Evolutionary conservation across 2,888 invertebrate genomes (phyloP).

Genomic region (Idaea straminata): DNA sequence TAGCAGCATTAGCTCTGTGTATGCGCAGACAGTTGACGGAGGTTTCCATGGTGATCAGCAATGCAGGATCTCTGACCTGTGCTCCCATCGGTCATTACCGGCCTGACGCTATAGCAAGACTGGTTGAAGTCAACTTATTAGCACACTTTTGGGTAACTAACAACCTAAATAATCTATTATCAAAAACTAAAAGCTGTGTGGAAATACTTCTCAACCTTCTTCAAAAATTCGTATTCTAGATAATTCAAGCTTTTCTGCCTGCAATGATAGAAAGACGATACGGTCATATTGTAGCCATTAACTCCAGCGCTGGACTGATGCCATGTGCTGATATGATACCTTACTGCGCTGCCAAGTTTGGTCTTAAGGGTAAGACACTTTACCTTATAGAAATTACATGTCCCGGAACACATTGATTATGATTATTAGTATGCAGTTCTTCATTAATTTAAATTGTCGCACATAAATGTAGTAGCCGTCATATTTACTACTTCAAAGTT

Average conservation of each 20-base stretch:
- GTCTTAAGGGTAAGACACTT: slow-evolving; percentile 54
- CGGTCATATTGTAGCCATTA: slow-evolving; percentile 71
- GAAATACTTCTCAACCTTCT: background rate
- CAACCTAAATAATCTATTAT: background rate
- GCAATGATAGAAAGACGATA: slow-evolving; percentile 68
- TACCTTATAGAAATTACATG: background rate
- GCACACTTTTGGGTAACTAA: slow-evolving; percentile 69
- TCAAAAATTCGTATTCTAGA: slow-evolving; percentile 34
- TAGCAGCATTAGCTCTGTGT: slow-evolving; percentile 55
- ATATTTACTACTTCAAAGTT: too few relatives aligned
- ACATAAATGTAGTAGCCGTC: too few relatives aligned
- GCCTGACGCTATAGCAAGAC: slow-evolving; percentile 49
- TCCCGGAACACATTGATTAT: background rate
- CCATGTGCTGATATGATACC: slow-evolving; percentile 66
- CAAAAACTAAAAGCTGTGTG: background rate
- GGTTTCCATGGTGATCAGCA: slow-evolving; percentile 67
- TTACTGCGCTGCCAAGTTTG: slow-evolving; percentile 71
- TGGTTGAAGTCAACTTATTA: slow-evolving; percentile 62
- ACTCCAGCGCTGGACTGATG: slow-evolving; percentile 67
- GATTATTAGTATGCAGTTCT: too few relatives aligned
- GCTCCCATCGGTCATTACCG: slow-evolving; percentile 55
- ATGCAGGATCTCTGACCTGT: slow-evolving; percentile 55
- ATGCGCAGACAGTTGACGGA: slow-evolving; percentile 62
- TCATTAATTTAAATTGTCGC: too few relatives aligned
- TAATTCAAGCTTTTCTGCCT: slow-evolving; percentile 71